Base-by-base conservation (phyloP, 2,797 vertebrate species). In the Argya squamiceps region DNA sequence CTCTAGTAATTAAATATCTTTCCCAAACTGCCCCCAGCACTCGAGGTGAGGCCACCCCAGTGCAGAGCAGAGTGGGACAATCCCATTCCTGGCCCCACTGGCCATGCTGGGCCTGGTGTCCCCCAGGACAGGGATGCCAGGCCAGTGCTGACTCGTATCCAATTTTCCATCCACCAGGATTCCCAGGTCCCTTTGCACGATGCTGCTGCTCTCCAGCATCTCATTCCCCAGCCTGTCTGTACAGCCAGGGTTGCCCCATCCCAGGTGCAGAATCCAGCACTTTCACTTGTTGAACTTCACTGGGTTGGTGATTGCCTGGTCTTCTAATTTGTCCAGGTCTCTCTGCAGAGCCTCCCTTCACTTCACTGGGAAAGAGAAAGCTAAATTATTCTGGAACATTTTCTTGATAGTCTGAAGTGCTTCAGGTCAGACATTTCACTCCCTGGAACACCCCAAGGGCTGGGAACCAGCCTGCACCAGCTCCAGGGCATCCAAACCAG, bases 41-140 rank as follows among this genome's bases (percentile, higher is more conserved):
- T 39, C 0, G 1, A 77, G 30, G 8, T 53, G 47, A 39, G 64
- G 34, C 30, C 0, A 0, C 14, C 30, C 24, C 41, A 53, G 55
- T 2, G 41, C 56, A 62, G 20, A 53, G 39, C n/a, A 85, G 37
- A n/a, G n/a, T 4, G 0, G 20, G 8, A 46, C 46, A 60, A 47
- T 39, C 34, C 39, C 21, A 9, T 60, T 46, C 55, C 30, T 77
- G 55, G 39, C 46, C 20, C 1, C 0, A 27, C 5, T 8, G 12
- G 22, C 18, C 37, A 6, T 29, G 62, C 62, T 37, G 62, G 53
- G 53, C 29, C 39, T 46, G n/a, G 11, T 24, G 24, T 3, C 4
- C 70, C n/a, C 30, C 46, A 46, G 29, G 14, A 53, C 16, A 60
- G 30, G 29, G 29, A 39, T 78, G 30, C 34, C 64, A 77, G 34